Percentiles rank a stretch among this genome's conserved stretches.
phyloP scores from a whole-genome alignment of 2,113 vertebrate species.

The Dolichallabes microphthalmus region DNA sequence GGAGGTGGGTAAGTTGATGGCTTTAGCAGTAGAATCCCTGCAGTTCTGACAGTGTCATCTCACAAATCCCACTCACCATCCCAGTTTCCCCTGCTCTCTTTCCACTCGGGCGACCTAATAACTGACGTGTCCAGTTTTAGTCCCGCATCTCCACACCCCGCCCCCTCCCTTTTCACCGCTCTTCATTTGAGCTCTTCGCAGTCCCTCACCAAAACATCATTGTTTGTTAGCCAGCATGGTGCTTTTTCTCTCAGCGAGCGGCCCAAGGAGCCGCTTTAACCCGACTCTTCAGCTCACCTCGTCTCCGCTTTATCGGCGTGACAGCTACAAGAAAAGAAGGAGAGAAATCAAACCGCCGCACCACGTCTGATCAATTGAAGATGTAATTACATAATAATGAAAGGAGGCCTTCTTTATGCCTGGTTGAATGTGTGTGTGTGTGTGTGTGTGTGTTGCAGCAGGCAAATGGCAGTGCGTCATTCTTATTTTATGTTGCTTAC shows the following conservation, averaged over 20 bases:
- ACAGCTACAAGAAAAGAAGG: slow-evolving; percentile 67
- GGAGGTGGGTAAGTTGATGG: slow-evolving; percentile 51
- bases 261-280: slow-evolving; percentile 56
- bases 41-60: slow-evolving; percentile 62
- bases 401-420: neutral
- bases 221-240: slow-evolving; percentile 75
- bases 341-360: slow-evolving; percentile 52
- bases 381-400: slow-evolving; percentile 61
- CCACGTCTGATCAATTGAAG: slow-evolving; percentile 58
- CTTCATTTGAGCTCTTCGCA: slow-evolving; percentile 65
- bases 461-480: neutral
- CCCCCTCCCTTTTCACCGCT: slow-evolving; percentile 47
- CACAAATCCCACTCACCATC: slow-evolving; percentile 48
- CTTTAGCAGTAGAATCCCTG: slow-evolving; percentile 64
- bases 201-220: slow-evolving; percentile 69
- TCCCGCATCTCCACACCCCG: slow-evolving; percentile 5
- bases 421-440: neutral
- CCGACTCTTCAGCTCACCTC: slow-evolving; percentile 61
- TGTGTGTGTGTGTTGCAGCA: neutral
- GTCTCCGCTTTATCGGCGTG: slow-evolving; percentile 66
- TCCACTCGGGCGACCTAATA: slow-evolving; percentile 65
- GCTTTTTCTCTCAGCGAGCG: slow-evolving; percentile 58
- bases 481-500: neutral
- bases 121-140: slow-evolving; percentile 69
- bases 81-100: slow-evolving; percentile 29